Evolutionary conservation across 2,113 vertebrate species (phyloP).

Genomic region (Petrocephalus microphthalmus): DNA sequence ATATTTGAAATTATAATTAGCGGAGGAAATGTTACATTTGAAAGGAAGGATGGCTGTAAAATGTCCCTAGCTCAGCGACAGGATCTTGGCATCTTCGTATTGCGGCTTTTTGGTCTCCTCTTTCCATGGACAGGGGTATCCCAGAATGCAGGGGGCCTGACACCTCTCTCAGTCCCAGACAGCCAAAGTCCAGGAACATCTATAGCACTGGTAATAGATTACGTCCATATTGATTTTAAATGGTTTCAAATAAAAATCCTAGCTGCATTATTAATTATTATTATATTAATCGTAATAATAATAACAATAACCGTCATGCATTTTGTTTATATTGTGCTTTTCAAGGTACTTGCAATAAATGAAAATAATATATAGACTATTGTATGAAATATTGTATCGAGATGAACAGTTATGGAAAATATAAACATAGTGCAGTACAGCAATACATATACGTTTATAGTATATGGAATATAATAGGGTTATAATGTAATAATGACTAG

Average conservation of each 20-base stretch:
- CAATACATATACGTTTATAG: background rate
- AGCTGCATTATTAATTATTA: no score
- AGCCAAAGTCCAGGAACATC: no score
- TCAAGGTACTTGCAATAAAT: background rate
- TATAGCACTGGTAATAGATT: no score
- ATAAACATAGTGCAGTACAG: background rate
- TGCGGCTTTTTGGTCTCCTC: background rate
- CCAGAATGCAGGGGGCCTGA: background rate
- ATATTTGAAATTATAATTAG: background rate
- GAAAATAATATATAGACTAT: background rate
- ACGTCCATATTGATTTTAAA: no score
- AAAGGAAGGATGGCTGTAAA: background rate
- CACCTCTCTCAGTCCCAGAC: background rate
- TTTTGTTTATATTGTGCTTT: background rate
- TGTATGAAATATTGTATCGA: background rate
- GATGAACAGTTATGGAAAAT: background rate
- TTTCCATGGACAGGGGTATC: background rate
- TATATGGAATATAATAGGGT: background rate
- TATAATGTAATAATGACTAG: background rate
- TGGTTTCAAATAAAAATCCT: no score
- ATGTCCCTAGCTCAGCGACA: background rate
- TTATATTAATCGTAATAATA: background rate
- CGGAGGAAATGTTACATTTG: background rate
- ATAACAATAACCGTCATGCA: background rate
- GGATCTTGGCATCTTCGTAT: background rate